Base-by-base conservation (phyloP, 2,113 vertebrate genomes). In the Eulemur rufifrons region DNA sequence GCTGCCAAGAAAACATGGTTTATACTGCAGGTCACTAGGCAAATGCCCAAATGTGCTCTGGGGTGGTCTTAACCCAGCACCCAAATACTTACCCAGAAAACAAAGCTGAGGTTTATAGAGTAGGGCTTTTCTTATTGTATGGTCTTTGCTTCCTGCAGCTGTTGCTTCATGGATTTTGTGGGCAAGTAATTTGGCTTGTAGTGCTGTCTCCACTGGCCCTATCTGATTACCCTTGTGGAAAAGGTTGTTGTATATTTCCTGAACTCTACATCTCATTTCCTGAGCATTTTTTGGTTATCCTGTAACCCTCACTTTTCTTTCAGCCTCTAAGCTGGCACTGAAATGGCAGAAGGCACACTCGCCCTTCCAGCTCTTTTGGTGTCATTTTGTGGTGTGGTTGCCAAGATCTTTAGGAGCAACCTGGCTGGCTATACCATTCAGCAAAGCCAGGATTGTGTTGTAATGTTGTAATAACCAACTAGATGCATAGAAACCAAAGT, bases 141-240 rank as follows among this genome's bases (percentile, higher is more conserved):
- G 8, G 54, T 87, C 83, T 81, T 97, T 94, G 11, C n/a, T 96
- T 84, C 18, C 2, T 71, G 91, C 64, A 94, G 59, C 95, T 96
- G 81, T 92, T 96, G 56, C 47, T 95, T 96, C 82, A 90, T 90
- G 54, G 56, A 91, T 95, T 95, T 93, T 86, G 68, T 74, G 47
- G 77, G 39, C 78, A 91, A 94, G 56, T 73, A 89, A 15, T 93
- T 77, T 96, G 73, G n/a, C 73, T 94, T 13, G 5, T 73, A 66
- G 66, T 14, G 25, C 29, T 83, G 13, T 91, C 63, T 97, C 42
- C 63, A 82, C 56, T 80, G 69, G 23, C 17, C 54, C 29, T 93
- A 69, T 89, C 86, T 69, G 32, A 89, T 93, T 91, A 76, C 63
- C 6, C 27, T 21, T 74, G 11, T 84, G 25, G 74, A 89, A 95